A percentile compares a stretch with the other conserved stretches of the same genome.
Evolutionary conservation across 2,797 vertebrate genomes (phyloP).

Genomic region (Gadopsis bispinosus): DNA sequence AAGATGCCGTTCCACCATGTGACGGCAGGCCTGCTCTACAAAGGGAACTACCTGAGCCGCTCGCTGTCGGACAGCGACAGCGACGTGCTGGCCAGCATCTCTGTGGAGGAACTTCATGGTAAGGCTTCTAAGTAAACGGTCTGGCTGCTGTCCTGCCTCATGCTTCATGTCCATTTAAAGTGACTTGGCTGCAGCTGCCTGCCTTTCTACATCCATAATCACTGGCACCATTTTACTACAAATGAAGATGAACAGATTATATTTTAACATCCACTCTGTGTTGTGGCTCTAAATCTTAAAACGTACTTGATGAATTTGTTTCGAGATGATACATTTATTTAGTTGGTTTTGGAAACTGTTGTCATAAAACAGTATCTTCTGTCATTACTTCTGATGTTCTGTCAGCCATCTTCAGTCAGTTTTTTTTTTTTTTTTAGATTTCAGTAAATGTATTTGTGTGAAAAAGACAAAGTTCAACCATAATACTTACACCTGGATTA

Average conservation of each 20-base stretch:
- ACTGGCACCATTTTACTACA: not conserved
- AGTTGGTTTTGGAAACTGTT: not conserved
- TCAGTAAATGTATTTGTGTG: not conserved
- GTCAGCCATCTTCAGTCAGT: not conserved
- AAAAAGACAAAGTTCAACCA: not conserved
- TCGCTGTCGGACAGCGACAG: conserved; percentile 95
- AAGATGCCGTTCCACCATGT: conserved; percentile 99
- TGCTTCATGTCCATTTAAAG: conserved; percentile 15
- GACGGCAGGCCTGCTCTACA: conserved; percentile 97
- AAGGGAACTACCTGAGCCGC: conserved; percentile 96
- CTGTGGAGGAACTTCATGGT: conserved; percentile 96
- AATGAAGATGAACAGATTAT: conserved; percentile 3
- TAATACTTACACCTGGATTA: conserved; percentile 13
- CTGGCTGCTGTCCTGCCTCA: conserved; percentile 18
- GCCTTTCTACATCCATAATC: not conserved
- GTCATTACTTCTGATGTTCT: too few relatives aligned
- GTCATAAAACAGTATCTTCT: not conserved
- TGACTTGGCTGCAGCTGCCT: conserved; percentile 1
- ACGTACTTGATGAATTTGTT: not conserved
- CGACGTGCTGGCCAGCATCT: conserved; percentile 96
- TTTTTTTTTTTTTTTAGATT: not conserved
- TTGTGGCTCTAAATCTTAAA: not conserved
- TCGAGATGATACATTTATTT: not conserved
- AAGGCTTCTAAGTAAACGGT: conserved; percentile 64
- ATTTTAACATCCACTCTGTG: not conserved